A percentile compares a stretch with the other conserved stretches of the same genome.
phyloP scores from a whole-genome alignment of 2,113 vertebrate genomes.

The Sapayoa aenigma region DNA sequence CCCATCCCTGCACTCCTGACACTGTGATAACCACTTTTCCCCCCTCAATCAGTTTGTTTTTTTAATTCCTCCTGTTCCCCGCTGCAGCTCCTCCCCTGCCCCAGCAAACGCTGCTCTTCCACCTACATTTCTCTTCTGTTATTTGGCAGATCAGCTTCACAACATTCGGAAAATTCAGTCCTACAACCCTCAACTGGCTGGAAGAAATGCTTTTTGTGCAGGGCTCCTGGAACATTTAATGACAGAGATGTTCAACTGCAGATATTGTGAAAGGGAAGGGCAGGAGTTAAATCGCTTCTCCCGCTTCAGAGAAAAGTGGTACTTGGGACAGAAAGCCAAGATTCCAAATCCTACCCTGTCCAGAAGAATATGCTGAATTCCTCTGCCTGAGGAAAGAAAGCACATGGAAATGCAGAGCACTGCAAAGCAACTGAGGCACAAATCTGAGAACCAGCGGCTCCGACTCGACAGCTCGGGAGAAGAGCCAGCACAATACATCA shows the following conservation, averaged over 20 bases:
- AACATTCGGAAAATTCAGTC: background rate
- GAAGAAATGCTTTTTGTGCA: background rate
- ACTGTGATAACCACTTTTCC: rapidly evolving
- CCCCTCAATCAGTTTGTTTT: rapidly evolving
- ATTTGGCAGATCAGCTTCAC: background rate
- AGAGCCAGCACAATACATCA: slow-evolving; percentile 37
- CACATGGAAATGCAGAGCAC: background rate
- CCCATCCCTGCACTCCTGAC: background rate
- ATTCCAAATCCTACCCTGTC: background rate
- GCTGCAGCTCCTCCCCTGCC: background rate
- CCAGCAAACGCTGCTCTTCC: background rate
- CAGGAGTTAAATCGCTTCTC: background rate
- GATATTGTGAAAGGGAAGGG: background rate
- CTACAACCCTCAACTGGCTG: background rate
- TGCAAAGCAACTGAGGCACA: background rate
- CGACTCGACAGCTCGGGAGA: background rate
- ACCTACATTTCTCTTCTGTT: background rate
- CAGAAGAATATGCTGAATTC: background rate
- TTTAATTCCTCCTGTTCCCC: rapidly evolving
- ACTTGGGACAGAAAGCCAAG: background rate
- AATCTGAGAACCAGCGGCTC: background rate
- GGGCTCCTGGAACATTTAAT: background rate
- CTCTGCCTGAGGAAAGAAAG: background rate
- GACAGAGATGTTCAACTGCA: background rate
- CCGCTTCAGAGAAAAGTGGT: background rate